A percentile compares a stretch with the other conserved stretches of the same genome.
Conservation (phyloP, 1,140 invertebrate genomes). For the Potamilus streckersoni region DNA sequence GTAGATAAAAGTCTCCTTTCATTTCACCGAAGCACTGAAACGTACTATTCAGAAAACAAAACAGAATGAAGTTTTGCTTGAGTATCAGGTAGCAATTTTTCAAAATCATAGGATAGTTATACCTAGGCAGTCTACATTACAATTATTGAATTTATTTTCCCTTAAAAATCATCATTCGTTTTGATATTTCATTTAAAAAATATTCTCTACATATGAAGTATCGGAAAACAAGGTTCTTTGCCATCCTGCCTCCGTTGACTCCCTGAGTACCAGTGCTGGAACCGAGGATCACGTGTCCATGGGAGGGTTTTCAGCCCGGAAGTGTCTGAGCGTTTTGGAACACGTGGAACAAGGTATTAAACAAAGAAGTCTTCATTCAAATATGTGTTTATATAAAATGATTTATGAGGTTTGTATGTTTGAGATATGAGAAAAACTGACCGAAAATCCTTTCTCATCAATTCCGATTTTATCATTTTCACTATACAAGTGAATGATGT, state of each 20-base stretch:
- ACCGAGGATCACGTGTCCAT: conserved; percentile 83
- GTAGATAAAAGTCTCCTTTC: too few relatives aligned
- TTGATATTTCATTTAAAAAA: not conserved
- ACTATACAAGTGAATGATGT: not conserved
- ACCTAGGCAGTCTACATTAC: too few relatives aligned
- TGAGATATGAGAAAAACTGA: too few relatives aligned
- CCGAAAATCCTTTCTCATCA: not conserved
- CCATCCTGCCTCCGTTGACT: conserved; percentile 81
- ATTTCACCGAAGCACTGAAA: too few relatives aligned
- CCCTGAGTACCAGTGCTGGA: conserved; percentile 79
- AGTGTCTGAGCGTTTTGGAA: conserved; percentile 76
- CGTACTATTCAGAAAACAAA: too few relatives aligned
- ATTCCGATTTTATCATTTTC: not conserved
- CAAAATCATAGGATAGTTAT: too few relatives aligned
- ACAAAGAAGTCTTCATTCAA: too few relatives aligned
- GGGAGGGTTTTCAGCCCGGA: conserved; percentile 81
- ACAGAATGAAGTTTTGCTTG: not conserved
- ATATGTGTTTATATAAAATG: too few relatives aligned
- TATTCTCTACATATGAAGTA: conserved; percentile 42
- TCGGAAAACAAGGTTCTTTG: conserved; percentile 81
- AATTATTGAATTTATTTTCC: not conserved
- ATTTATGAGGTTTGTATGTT: too few relatives aligned
- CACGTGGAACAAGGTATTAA: conserved; percentile 74
- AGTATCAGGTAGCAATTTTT: not conserved
- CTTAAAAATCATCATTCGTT: not conserved